A percentile compares a stretch with the other conserved stretches of the same genome.
Evolutionary conservation across 1,140 invertebrate genomes (phyloP).

Genomic region (Drosophila bifasciata): DNA sequence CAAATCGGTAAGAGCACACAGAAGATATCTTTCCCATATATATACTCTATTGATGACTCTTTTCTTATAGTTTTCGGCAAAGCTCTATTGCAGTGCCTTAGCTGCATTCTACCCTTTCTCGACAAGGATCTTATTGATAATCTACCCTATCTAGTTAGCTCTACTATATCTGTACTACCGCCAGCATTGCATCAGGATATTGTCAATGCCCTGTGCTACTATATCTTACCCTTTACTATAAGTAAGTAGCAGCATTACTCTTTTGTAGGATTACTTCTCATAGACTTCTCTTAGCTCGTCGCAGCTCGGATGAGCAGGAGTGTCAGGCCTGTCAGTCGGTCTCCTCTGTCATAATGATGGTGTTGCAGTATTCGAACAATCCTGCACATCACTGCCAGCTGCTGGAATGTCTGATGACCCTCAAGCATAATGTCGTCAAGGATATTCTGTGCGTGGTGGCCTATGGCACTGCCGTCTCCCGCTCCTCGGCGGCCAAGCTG

Average conservation of each 20-base stretch:
- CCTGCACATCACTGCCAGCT: conserved; percentile 97
- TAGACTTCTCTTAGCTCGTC: conserved; percentile 85
- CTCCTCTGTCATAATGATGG: conserved; percentile 97
- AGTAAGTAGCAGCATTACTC: conserved; percentile 87
- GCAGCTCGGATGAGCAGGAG: conserved; percentile 87
- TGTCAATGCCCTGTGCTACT: conserved; percentile 97
- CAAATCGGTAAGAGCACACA: conserved; percentile 89
- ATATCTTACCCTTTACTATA: conserved; percentile 98
- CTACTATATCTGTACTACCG: conserved; percentile 96
- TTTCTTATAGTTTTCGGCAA: conserved; percentile 93
- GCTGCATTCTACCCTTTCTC: conserved; percentile 97
- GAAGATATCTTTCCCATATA: not conserved
- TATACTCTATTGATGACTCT: not conserved
- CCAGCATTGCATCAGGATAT: conserved; percentile 96
- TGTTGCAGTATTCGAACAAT: conserved; percentile 97
- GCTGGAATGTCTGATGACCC: conserved; percentile 96
- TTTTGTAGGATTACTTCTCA: not conserved
- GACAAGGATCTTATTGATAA: conserved; percentile 98
- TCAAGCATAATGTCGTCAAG: conserved; percentile 94
- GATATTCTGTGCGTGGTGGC: conserved; percentile 98
- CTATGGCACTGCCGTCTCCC: conserved; percentile 95
- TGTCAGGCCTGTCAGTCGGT: conserved; percentile 96
- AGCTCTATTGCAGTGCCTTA: conserved; percentile 94
- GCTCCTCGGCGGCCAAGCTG: conserved; percentile 96
- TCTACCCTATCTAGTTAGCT: conserved; percentile 96